A percentile compares a stretch with the other conserved stretches of the same genome.
Conservation (phyloP, 2,888 invertebrate genomes). For the Pimpla rufipes region DNA sequence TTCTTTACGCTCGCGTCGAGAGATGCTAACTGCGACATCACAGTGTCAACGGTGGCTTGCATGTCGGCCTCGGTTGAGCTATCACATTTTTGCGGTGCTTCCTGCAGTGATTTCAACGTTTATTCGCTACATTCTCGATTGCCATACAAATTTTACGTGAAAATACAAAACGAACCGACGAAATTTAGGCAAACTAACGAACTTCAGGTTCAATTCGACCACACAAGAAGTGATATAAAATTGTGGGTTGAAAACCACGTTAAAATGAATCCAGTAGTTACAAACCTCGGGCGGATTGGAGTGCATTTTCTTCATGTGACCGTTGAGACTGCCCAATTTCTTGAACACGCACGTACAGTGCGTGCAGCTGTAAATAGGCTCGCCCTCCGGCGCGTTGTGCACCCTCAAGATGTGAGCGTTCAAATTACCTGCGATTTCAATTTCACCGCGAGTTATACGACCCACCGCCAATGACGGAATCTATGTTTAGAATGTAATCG, state of each 20-base stretch:
- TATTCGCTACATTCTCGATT: conserved; percentile 1
- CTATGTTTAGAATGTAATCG: conserved; percentile 37
- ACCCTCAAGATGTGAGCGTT: conserved; percentile 88
- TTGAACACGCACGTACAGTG: conserved; percentile 90
- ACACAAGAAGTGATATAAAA: no score
- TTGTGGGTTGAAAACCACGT: neutral
- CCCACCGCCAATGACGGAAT: conserved; percentile 34
- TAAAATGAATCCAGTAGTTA: neutral
- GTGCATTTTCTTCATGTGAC: conserved; percentile 89
- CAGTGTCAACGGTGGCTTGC: conserved; percentile 79
- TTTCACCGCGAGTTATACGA: neutral
- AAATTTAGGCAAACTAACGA: no score
- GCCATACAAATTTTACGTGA: neutral
- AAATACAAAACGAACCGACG: no score
- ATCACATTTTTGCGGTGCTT: conserved; percentile 67
- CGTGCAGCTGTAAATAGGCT: conserved; percentile 88
- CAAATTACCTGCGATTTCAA: conserved; percentile 85
- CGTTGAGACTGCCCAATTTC: conserved; percentile 89
- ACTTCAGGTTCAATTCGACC: no score
- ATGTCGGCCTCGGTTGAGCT: conserved; percentile 78
- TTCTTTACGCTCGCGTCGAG: conserved; percentile 74
- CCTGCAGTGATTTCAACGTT: conserved; percentile 48
- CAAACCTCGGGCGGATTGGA: conserved; percentile 76
- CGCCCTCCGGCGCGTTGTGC: conserved; percentile 88
- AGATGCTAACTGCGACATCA: conserved; percentile 79